Base-by-base conservation (phyloP, 2,113 vertebrate genomes). In the Donacobius atricapilla region DNA sequence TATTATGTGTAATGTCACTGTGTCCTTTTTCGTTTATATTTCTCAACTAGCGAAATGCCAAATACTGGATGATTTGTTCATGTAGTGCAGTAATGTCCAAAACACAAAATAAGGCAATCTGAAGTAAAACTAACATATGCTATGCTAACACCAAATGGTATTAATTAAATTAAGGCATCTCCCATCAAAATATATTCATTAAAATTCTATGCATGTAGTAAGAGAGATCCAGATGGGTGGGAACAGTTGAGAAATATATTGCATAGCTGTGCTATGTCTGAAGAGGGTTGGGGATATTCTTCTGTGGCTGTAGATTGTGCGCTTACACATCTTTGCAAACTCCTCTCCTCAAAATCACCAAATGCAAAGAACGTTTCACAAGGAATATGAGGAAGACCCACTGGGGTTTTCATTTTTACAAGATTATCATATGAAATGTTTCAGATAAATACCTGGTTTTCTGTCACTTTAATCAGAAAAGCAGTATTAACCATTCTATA, bases 221-320 rank as follows among this genome's bases (percentile, higher is more conserved):
- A 65, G 30, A 84, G n/a, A 72, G 37, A 64, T 60, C 14, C 64
- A 83, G 51, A 51, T 56, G 61, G 12, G 33, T 42, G 61, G 57
- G 22, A 89, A 83, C 85, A 83, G 85, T 94, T 96, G 94, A 96
- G 96, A 97, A 97, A 96, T 97, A 87, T 69, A 80, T 64, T 69
- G 33, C 22, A 50, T 37, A 87, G 30, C 58, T 73, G 9, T 91
- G 42, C 70, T 60, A 22, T 2, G 11, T 95, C 69, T 93, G 35
- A 75, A 37, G 35, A 81, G 16, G 10, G 15, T 11, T 73, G 30
- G 15, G 69, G 27, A 33, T 73, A n/a, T 33, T 68, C 53, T 92
- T 92, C 44, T 96, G 72, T 88, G 77, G 30, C 37, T 44, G 19
- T 21, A 69, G 45, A 20, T 56, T 42, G 8, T 33, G 19, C 66